Percentiles rank a stretch among this genome's conserved stretches.
Evolutionary conservation across 2,113 vertebrate genomes (phyloP).

Genomic region (Myodes glareolus): DNA sequence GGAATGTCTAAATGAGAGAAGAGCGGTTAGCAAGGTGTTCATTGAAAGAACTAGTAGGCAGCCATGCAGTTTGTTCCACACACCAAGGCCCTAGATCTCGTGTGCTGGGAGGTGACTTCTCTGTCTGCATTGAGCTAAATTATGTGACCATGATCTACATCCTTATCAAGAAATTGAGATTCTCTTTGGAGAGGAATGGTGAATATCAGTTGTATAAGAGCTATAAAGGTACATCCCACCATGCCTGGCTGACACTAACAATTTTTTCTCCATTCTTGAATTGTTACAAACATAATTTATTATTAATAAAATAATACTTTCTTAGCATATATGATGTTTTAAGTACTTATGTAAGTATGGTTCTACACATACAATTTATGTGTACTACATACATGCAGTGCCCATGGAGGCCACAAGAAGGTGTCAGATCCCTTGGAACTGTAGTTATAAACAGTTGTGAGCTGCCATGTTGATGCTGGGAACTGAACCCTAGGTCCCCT

Average conservation of each 20-base stretch:
- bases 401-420: not conserved
- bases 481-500: not conserved
- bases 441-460: not conserved
- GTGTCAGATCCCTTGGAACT: not conserved
- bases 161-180: constrained; percentile 74
- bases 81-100: constrained; percentile 84
- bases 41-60: constrained; percentile 97
- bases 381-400: not conserved
- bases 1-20: constrained; percentile 94
- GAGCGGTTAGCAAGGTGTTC: constrained; percentile 93
- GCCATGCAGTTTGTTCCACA: constrained; percentile 96
- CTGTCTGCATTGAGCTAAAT: not conserved
- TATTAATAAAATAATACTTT: constrained; percentile 16
- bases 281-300: constrained; percentile 10
- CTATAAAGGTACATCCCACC: not conserved
- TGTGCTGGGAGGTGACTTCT: not conserved
- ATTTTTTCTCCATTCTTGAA: constrained; percentile 7
- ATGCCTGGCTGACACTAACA: not conserved
- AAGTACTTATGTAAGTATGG: not conserved
- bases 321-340: constrained; percentile 16
- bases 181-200: constrained; percentile 94
- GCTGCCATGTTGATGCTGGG: not conserved
- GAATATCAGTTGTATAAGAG: constrained; percentile 91
- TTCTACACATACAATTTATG: not conserved
- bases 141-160: not conserved